Evolutionary conservation across 2,888 invertebrate species (phyloP).

Genomic region (Abrostola tripartita): DNA sequence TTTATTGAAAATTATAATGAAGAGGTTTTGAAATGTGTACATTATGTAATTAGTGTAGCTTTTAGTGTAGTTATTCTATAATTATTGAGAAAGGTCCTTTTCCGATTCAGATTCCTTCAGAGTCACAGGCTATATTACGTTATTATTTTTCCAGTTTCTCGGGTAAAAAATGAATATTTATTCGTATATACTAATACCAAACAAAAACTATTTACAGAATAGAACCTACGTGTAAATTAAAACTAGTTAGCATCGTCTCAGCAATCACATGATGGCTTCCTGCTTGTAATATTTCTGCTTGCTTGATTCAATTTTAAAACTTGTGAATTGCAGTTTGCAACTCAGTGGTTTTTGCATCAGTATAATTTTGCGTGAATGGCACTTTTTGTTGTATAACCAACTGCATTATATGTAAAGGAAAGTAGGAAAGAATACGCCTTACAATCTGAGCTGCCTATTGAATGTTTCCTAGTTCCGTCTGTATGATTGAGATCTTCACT

Average conservation of each 20-base stretch:
- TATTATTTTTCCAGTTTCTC: too few relatives aligned
- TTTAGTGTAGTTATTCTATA: too few relatives aligned
- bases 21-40: neutral
- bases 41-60: neutral
- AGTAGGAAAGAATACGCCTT: neutral
- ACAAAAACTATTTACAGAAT: too few relatives aligned
- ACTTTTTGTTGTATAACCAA: neutral
- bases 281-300: neutral
- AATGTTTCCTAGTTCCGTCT: neutral
- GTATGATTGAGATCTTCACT: neutral
- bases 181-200: too few relatives aligned
- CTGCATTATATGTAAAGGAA: neutral
- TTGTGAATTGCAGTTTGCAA: neutral
- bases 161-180: too few relatives aligned
- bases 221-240: neutral
- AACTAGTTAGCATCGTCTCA: neutral
- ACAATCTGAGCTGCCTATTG: neutral
- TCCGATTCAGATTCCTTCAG: too few relatives aligned
- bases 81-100: too few relatives aligned
- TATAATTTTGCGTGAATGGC: neutral
- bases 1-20: neutral
- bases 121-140: too few relatives aligned
- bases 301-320: conserved; percentile 1
- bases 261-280: neutral
- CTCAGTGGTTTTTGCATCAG: neutral